Evolutionary conservation across 35 echinoderm and acorn worm species (phyloP), one percentile per base, ranked within the genome.

Genomic region (Apostichopus parvimensis): DNA sequence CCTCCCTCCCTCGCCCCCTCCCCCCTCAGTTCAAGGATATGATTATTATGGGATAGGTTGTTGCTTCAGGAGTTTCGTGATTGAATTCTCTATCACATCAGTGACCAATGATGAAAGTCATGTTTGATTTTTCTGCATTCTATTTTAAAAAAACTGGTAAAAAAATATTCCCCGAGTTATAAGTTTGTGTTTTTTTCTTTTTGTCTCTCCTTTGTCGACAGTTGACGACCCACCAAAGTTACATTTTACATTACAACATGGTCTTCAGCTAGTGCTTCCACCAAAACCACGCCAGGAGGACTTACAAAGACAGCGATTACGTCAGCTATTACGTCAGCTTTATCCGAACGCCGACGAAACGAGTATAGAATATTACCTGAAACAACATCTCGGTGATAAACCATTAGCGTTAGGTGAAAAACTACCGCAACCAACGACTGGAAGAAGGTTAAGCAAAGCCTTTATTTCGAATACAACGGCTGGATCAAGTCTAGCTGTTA

Each of bases 171-270:
- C 34, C 34, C 34, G 34, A 45, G 34, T 45, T 45, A 45, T 45
- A 45, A 45, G 34, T 45, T 45, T 0, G 34, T 45, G 3, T 45
- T 45, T 45, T n/a, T n/a, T n/a, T n/a, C n/a, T n/a, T n/a, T n/a
- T 45, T 45, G 2, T 87, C 56, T 87, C 9, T 21, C 17, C 57
- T 60, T 53, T 17, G 53, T 73, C 64, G 1, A 83, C 64, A 98
- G 96, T 88, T 62, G 97, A 99, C n/a, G 97, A 99, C 1, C 86
- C 87, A 53, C 94, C 97, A 6, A 92, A 77, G 66, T 87, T 99
- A 57, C 77, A 90, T 5, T 99, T 93, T 70, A 96, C 87, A 68
- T 60, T 99, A 11, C 87, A 95, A 60, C 81, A 93, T 34, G 97
- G 97, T 52, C 73, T 99, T 1, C 94, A 95, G 62, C 83, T 99